Base-by-base conservation (phyloP, 2,113 vertebrate species). In the Indicator indicator region DNA sequence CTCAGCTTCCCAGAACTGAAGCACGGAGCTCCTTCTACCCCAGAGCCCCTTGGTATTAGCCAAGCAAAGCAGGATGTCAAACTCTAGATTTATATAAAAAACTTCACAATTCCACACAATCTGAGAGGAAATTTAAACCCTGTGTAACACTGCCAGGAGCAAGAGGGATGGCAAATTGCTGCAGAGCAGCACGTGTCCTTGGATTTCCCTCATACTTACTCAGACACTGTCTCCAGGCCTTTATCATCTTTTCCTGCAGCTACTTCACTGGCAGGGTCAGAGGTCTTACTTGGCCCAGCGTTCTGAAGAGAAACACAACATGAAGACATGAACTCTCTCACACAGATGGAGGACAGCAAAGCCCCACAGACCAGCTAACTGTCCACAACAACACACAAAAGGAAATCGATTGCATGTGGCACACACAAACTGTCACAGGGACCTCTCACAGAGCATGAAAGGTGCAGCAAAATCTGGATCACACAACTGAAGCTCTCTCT, bases 131-230 rank as follows among this genome's bases (percentile, higher is more conserved):
- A n/a, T n/a, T n/a, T n/a, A n/a, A n/a, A n/a, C n/a, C n/a, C 19
- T 44, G 20, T 21, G 20, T 72, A 88, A 80, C 33, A 56, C 9
- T 73, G 56, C 3, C 40, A 74, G 28, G 77, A 73, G 16, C 16
- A 9, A 85, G 11, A 71, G 6, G 17, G 23, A 52, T 19, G 3
- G 26, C 21, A 77, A 83, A 77, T 4, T 24, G 9, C 48, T 71
- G 40, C 33, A 93, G 1, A 77, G 33, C 24, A 89, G 23, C 3
- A 8, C 1, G 5, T 0, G 5, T 9, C 5, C 62, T 65, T 70
- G 28, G 6, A 11, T 15, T 94, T 88, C 82, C 69, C 9, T 83
- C 14, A 88, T 83, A 97, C 97, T 97, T 96, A 97, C 97, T 24
- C 30, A 87, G 76, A 67, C 70, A 72, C 2, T 38, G 68, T 56